Evolutionary conservation across 2,888 invertebrate species (phyloP).

Genomic region (Melipona bicolor): DNA sequence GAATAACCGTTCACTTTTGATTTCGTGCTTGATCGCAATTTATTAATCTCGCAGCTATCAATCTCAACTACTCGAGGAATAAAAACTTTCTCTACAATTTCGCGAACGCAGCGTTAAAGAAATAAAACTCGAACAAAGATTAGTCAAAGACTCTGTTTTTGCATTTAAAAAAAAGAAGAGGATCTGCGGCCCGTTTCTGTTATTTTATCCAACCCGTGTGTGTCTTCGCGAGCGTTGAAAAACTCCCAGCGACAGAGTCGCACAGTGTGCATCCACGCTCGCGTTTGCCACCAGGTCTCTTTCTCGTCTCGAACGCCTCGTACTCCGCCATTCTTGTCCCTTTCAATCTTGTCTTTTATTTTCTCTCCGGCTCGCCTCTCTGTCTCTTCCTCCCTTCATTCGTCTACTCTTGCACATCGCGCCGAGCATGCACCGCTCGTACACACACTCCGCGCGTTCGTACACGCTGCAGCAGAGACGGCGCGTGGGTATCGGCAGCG

Average conservation of each 20-base stretch:
- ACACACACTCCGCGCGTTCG: not conserved
- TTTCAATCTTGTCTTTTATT: constrained; percentile 19
- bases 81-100: no score
- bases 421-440: not conserved
- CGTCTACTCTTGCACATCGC: not conserved
- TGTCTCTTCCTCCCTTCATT: not conserved
- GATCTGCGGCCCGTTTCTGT: no score
- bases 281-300: not conserved
- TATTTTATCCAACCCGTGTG: no score
- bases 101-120: no score
- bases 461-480: not conserved
- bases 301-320: constrained; percentile 13
- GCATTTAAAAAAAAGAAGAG: no score
- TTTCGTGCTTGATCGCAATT: no score
- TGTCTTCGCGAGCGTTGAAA: not conserved
- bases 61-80: no score
- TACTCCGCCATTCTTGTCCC: constrained; percentile 31
- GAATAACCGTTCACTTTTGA: no score
- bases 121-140: no score
- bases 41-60: no score
- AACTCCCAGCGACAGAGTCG: not conserved
- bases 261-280: no score
- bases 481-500: constrained; percentile 29
- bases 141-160: no score
- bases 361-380: constrained; percentile 2